These are phyloP conservation scores for Morinoia aosen DNA, from an alignment of 2,888 invertebrate species.

Conservation along the genomic window DNA sequence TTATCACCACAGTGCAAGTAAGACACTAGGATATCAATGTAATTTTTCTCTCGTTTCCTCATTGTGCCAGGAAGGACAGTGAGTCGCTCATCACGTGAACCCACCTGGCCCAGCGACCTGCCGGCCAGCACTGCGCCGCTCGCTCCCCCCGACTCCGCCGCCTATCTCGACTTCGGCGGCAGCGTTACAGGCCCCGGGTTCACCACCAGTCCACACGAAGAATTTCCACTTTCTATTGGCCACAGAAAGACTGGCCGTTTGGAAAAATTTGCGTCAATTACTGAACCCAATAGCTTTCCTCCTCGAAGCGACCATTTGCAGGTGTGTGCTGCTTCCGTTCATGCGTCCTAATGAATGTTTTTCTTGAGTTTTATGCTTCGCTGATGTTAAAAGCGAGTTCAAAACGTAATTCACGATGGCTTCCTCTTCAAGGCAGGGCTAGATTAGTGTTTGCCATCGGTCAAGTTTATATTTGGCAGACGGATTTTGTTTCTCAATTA, in stretches of 20 bases:
- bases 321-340: not conserved
- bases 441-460: no score
- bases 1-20: not conserved
- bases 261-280: not conserved
- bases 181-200: not conserved
- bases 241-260: not conserved
- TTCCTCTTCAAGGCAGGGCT: not conserved
- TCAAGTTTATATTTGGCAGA: no score
- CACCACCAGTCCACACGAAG: not conserved
- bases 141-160: not conserved
- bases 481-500: no score
- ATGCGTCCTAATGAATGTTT: not conserved
- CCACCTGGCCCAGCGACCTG: not conserved
- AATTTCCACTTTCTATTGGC: not conserved
- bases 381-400: not conserved
- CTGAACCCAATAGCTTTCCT: constrained; percentile 12
- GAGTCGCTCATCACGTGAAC: not conserved
- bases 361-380: not conserved
- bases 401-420: not conserved
- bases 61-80: not conserved
- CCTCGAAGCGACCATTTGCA: not conserved
- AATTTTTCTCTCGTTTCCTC: not conserved
- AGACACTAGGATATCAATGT: not conserved
- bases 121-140: not conserved
- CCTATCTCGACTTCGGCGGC: not conserved